Evolutionary conservation across 2,888 invertebrate species (phyloP).

Genomic region (Temnothorax rugatulus): DNA sequence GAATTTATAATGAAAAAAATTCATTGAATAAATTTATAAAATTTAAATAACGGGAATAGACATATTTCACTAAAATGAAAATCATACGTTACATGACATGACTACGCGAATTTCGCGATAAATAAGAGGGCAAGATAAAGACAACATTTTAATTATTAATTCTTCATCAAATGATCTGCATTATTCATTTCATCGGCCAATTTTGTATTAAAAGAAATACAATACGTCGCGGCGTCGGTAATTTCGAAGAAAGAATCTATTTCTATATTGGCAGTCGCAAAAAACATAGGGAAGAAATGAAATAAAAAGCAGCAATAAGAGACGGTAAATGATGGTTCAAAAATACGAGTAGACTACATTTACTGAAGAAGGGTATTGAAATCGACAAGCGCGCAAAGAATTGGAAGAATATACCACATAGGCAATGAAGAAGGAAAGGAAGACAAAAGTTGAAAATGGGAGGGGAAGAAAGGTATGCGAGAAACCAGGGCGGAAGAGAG

Average conservation of each 20-base stretch:
- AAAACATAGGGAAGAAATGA: not conserved
- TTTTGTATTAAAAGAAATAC: slow-evolving; percentile 13
- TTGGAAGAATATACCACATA: slow-evolving; percentile 16
- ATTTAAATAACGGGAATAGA: not conserved
- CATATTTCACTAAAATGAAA: not conserved
- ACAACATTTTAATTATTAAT: not conserved
- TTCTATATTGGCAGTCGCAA: not conserved
- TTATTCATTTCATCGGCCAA: not conserved
- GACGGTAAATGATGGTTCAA: slow-evolving; percentile 26
- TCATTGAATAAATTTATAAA: not conserved
- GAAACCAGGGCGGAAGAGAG: not conserved
- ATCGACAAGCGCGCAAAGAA: slow-evolving; percentile 18
- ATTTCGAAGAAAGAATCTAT: not conserved
- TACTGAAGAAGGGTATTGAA: not conserved
- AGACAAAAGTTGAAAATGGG: slow-evolving; percentile 1
- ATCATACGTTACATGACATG: not conserved
- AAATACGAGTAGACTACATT: slow-evolving; percentile 17
- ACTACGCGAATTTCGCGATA: not conserved
- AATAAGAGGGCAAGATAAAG: not conserved
- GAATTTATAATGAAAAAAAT: slow-evolving; percentile 26
- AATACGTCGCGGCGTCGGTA: too few species aligned
- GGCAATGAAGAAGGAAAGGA: slow-evolving; percentile 27
- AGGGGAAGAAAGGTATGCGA: not conserved
- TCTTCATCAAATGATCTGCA: not conserved
- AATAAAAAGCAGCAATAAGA: not conserved